Conservation (phyloP, 2,888 invertebrate genomes). For the Nymphalis polychloros region DNA sequence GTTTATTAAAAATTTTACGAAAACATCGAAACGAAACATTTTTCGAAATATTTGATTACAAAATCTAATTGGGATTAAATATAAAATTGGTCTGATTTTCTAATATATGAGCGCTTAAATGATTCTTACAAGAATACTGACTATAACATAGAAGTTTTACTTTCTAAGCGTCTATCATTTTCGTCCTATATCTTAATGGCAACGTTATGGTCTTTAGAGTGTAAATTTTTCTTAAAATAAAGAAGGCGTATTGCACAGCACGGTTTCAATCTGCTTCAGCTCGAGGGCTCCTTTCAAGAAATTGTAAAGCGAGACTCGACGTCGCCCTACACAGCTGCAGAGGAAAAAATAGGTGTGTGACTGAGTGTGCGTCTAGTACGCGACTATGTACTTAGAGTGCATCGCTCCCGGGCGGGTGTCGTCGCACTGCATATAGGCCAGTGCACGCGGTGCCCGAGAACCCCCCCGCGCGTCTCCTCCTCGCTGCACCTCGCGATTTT, state of each 20-base stretch:
- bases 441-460: conserved; percentile 77
- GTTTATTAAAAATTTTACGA: too few species aligned
- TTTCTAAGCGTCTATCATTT: conserved; percentile 9
- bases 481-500: conserved; percentile 75
- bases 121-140: conserved; percentile 1
- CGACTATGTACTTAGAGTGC: conserved; percentile 77
- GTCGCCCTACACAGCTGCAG: conserved; percentile 64
- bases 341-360: conserved; percentile 71
- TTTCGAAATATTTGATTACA: too few species aligned
- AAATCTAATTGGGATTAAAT: too few species aligned
- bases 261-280: conserved; percentile 64
- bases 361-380: conserved; percentile 74
- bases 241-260: conserved; percentile 43
- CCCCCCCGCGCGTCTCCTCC: conserved; percentile 48
- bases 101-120: too few species aligned
- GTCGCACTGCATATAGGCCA: conserved; percentile 82
- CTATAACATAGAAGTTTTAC: neutral
- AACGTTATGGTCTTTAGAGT: conserved; percentile 33
- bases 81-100: too few species aligned
- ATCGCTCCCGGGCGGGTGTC: conserved; percentile 81
- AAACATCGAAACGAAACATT: too few species aligned
- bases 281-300: conserved; percentile 67
- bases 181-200: conserved; percentile 29
- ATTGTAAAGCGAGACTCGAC: conserved; percentile 64
- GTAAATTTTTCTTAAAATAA: conserved; percentile 40